These are phyloP conservation scores for Nothocercus julius DNA, from an alignment of 2,113 vertebrate genomes.

Conservation along the genomic window DNA sequence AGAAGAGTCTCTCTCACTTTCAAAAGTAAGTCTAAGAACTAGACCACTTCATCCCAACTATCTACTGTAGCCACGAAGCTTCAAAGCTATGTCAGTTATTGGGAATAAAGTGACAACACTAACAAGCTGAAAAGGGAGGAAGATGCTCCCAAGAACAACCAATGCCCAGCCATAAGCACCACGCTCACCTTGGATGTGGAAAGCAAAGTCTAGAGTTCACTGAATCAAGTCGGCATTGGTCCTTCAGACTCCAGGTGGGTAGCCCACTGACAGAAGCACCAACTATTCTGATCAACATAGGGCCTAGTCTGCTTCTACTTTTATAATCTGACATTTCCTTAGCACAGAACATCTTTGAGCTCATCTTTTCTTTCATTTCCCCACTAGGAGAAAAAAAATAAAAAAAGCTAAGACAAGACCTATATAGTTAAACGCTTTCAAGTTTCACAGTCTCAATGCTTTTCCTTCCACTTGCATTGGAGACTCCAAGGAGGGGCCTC, in stretches of 20 bases:
- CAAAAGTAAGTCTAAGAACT: conserved; percentile 26
- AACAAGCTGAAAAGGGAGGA: not conserved
- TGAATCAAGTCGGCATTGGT: not conserved
- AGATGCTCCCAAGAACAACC: not conserved
- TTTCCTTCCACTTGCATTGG: not conserved
- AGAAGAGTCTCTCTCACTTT: not conserved
- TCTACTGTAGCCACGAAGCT: not conserved
- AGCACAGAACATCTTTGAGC: not conserved
- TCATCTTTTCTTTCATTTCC: not conserved
- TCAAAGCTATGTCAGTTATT: accelerated
- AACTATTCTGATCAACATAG: not conserved
- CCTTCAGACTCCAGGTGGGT: not conserved
- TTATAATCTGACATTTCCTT: not conserved
- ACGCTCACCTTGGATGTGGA: not conserved
- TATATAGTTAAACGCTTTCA: too few relatives aligned
- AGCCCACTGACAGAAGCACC: not conserved
- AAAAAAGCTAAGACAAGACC: too few relatives aligned
- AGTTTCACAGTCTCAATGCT: too few relatives aligned
- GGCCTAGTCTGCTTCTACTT: not conserved
- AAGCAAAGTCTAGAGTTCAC: not conserved
- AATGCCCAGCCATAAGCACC: not conserved
- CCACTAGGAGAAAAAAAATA: too few relatives aligned
- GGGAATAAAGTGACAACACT: not conserved
- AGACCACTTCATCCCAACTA: not conserved
- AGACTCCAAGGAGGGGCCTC: too few relatives aligned